Evolutionary conservation across 1,140 invertebrate species (phyloP), one percentile per base, ranked within the genome.

Genomic region (Neodiprion pinetum): DNA sequence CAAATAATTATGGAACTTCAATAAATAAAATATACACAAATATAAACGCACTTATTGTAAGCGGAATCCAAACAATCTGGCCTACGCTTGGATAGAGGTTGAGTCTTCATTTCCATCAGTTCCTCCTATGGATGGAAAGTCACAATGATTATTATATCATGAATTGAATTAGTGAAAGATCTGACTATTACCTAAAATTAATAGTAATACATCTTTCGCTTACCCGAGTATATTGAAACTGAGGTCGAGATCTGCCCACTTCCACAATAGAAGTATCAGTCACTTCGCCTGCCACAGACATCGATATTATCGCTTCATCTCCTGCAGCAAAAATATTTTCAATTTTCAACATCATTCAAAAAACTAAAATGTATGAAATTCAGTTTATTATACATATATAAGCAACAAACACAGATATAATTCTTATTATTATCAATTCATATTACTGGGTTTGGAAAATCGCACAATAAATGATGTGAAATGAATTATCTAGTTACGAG

Each of bases 51-150:
- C 90, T 88, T 90, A 77, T 91, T 91, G 81, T 90, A 91, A 74
- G 88, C 90, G 74, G 85, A 85, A 77, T 92, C 90, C 77, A 93
- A 87, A 81, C 88, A 90, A 72, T 90, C 88, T 47, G 93, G 91
- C 74, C 90, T 88, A 5, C 83, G 85, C 80, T 90, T 91, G 61
- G 92, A 90, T 75, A 92, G 85, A 74, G 91, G 90, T 79, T 88
- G 89, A 79, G 85, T 84, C 65, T 90, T 89, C 74, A 93, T 89
- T 14, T 89, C 86, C 85, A 93, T 87, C 68, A 94, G 87, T 80
- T 93, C 88, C 70, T 93, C 92, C 88, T 92, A 69, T 9, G 85
- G 85, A 68, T 23, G 10, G 65, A 74, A 67, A 74, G 40, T 48
- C 28, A 67, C 14, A 12, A 21, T 10, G 67, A 73, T 71, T 66